Conservation (phyloP, 2,888 invertebrate genomes). For the Eupithecia abbreviata region DNA sequence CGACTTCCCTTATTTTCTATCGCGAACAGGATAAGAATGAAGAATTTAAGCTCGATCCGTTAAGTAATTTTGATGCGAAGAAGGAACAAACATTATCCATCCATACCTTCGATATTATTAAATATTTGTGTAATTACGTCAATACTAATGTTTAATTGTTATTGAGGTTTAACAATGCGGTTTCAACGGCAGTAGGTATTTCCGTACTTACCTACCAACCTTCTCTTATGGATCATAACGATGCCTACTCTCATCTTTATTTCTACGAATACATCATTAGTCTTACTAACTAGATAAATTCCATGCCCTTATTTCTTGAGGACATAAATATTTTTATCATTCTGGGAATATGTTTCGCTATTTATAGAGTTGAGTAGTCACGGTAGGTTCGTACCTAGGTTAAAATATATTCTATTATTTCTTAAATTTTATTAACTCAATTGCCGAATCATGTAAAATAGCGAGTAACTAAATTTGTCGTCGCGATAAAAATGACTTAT, state of each 20-base stretch:
- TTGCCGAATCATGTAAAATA: not conserved
- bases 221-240: not conserved
- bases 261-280: not conserved
- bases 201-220: not conserved
- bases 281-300: not conserved
- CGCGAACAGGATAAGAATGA: no score
- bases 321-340: not conserved
- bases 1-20: not conserved
- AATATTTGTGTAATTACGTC: no score
- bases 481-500: not conserved
- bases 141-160: not conserved
- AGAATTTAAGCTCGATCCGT: not conserved
- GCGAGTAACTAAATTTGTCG: not conserved
- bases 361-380: not conserved
- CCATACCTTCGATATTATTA: no score
- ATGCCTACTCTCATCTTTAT: slow-evolving; percentile 4
- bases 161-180: not conserved
- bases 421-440: not conserved
- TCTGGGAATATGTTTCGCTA: not conserved
- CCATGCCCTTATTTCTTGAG: slow-evolving; percentile 1
- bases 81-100: no score
- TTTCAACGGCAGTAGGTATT: not conserved
- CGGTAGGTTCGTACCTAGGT: not conserved
- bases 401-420: no score
- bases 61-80: no score